Conservation (phyloP, 2,888 invertebrate species). For the Metacarcinus magister region DNA sequence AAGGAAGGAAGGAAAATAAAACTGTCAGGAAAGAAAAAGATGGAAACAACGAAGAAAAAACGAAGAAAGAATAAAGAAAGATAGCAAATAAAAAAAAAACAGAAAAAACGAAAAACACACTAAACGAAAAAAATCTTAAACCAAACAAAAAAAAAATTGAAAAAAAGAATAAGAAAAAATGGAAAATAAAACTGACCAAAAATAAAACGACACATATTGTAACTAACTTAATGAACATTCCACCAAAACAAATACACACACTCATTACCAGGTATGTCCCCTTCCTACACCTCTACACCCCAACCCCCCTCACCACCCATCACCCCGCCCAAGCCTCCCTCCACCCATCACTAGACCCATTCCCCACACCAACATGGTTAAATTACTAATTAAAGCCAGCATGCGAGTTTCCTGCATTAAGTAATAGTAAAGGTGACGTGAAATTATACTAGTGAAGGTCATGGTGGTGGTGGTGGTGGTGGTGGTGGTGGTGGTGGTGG, state of each 20-base stretch:
- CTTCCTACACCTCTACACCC: not conserved
- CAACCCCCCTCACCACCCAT: not conserved
- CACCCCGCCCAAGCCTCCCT: not conserved
- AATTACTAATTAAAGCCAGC: not conserved
- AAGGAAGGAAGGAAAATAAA: not conserved
- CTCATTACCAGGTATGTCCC: not conserved
- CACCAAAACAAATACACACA: not conserved
- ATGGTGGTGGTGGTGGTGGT: constrained; percentile 30
- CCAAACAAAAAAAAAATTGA: not conserved
- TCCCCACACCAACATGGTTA: not conserved
- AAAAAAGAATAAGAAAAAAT: not conserved
- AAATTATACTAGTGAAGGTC: not conserved
- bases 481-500: constrained; percentile 9
- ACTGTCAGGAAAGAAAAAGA: not conserved
- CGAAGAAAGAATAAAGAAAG: not conserved
- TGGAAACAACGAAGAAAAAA: not conserved
- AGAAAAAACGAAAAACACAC: not conserved
- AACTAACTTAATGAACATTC: not conserved
- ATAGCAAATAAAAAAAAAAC: not conserved
- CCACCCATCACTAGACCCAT: too few species aligned
- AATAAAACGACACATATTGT: not conserved
- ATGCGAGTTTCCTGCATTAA: not conserved
- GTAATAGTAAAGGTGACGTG: not conserved
- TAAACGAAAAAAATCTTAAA: not conserved
- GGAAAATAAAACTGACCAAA: not conserved